These are phyloP conservation scores for Aphelenchoides fujianensis DNA, from an alignment of 1,140 invertebrate species.

Conservation along the genomic window DNA sequence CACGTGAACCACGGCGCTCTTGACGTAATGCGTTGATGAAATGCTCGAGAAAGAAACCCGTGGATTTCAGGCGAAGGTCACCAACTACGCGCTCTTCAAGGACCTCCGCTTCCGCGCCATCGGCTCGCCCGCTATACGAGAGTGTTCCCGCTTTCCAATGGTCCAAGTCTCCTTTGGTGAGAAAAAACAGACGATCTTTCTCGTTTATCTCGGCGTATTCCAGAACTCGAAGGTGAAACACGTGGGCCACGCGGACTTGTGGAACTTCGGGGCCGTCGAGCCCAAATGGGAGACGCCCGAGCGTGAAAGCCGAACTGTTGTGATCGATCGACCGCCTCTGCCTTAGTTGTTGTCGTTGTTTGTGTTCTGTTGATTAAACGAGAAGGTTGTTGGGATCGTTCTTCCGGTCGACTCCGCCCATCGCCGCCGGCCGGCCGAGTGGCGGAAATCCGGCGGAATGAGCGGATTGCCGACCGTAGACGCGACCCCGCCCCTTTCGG, in stretches of 20 bases:
- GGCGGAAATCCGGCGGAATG: too few species aligned
- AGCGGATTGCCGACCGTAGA: too few species aligned
- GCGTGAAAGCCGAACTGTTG: constrained; percentile 24
- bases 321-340: not conserved
- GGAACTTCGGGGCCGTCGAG: constrained; percentile 46
- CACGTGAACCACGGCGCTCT: constrained; percentile 70
- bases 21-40: too few species aligned
- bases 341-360: not conserved
- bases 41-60: too few species aligned
- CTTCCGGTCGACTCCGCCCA: too few species aligned
- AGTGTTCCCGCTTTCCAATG: constrained; percentile 51
- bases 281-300: constrained; percentile 50
- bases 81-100: constrained; percentile 63
- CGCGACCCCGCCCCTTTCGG: too few species aligned
- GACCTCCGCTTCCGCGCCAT: constrained; percentile 68
- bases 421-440: too few species aligned
- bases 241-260: constrained; percentile 49
- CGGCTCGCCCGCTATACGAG: constrained; percentile 69
- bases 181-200: too few species aligned
- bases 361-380: not conserved
- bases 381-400: too few species aligned
- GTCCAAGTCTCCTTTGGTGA: constrained; percentile 24
- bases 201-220: too few species aligned
- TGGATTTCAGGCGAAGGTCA: constrained; percentile 70
- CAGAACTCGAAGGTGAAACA: constrained; percentile 46